phyloP scores from a whole-genome alignment of 2,888 invertebrate species.

The Pyrocoelia pectoralis region DNA sequence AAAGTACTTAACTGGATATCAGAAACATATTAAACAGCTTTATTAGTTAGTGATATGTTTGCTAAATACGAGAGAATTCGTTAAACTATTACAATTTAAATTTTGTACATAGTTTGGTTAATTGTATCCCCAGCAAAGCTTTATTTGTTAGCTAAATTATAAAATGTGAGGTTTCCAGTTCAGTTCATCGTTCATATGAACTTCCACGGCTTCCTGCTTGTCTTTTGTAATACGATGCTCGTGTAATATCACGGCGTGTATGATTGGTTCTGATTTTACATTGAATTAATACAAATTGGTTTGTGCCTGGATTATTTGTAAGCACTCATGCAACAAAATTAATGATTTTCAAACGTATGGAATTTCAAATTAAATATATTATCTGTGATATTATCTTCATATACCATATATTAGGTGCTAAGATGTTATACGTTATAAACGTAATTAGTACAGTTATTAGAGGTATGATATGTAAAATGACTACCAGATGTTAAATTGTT shows the following conservation, averaged over 20 bases:
- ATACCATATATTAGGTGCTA: no score
- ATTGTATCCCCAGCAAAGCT: not conserved
- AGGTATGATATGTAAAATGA: no score
- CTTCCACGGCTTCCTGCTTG: not conserved
- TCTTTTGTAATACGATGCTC: conserved; percentile 1
- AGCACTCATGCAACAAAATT: not conserved
- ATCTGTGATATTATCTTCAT: no score
- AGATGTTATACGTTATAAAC: no score
- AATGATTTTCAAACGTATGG: not conserved
- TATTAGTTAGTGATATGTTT: not conserved
- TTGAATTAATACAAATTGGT: not conserved
- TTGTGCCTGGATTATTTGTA: not conserved
- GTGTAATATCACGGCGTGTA: not conserved
- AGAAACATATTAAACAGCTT: no score
- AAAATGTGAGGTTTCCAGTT: not conserved
- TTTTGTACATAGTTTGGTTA: not conserved
- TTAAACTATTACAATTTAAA: not conserved
- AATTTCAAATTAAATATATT: not conserved
- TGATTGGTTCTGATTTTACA: not conserved
- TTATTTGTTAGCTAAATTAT: not conserved
- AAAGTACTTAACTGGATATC: no score
- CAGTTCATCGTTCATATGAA: not conserved
- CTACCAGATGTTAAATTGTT: no score
- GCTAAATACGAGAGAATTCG: not conserved
- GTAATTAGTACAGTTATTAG: no score